Evolutionary conservation across 2,797 vertebrate species (phyloP).

Genomic region (Phoxinus dragarum): DNA sequence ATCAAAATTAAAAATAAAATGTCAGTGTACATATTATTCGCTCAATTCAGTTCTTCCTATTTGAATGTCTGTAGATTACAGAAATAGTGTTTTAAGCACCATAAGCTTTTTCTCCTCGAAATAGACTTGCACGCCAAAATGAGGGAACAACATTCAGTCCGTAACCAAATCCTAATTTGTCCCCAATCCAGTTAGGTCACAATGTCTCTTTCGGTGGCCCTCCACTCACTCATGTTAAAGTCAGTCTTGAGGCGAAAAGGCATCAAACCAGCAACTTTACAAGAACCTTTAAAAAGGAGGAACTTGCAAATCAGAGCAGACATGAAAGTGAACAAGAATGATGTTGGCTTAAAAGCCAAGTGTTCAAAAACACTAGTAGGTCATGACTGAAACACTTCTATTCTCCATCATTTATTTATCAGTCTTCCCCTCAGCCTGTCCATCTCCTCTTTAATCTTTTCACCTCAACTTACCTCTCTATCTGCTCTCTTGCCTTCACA

Average conservation of each 20-base stretch:
- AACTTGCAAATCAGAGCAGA: conserved; percentile 1
- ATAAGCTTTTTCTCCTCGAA: not conserved
- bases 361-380: not conserved
- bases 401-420: not conserved
- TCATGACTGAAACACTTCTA: not conserved
- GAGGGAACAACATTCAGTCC: not conserved
- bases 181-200: not conserved
- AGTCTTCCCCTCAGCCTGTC: not conserved
- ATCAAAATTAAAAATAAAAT: no score
- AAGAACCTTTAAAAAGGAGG: not conserved
- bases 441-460: conserved; percentile 6
- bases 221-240: not conserved
- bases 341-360: not conserved
- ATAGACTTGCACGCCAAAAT: not conserved
- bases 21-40: not conserved
- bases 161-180: no score
- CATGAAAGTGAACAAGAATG: not conserved
- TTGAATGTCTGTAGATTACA: not conserved
- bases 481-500: conserved; percentile 10
- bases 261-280: not conserved
- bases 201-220: not conserved
- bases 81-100: not conserved
- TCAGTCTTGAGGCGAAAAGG: not conserved
- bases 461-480: conserved; percentile 22
- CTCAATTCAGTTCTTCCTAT: not conserved